Percentiles rank a stretch among this genome's conserved stretches.
Conservation (phyloP, 2,797 vertebrate genomes). For the Steatocranus sp. region DNA sequence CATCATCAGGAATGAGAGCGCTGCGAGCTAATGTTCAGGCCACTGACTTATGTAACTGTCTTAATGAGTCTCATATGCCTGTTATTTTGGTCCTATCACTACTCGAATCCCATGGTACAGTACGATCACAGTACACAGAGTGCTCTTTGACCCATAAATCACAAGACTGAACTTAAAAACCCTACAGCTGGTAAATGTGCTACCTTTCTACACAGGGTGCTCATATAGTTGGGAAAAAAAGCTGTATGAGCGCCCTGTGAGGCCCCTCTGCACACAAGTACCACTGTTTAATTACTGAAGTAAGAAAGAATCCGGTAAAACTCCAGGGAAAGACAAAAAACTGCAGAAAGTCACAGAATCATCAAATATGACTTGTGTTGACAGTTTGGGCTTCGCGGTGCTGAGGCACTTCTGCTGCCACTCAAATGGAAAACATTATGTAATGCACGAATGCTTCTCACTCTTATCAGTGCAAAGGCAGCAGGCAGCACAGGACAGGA, state of each 20-base stretch:
- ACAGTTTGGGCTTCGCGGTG: neutral
- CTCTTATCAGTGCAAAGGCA: constrained; percentile 11
- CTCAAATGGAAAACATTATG: constrained; percentile 39
- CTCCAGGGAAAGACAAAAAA: neutral
- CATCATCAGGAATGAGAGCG: constrained; percentile 20
- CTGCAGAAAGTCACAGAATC: neutral
- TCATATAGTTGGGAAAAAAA: neutral
- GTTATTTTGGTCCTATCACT: constrained; percentile 45
- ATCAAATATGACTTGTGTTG: neutral
- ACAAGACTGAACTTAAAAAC: constrained; percentile 34
- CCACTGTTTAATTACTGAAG: neutral
- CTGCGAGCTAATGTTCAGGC: constrained; percentile 22
- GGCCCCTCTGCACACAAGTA: neutral
- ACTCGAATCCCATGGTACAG: constrained; percentile 34
- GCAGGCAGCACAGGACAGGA: constrained; percentile 8
- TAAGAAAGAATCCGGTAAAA: neutral
- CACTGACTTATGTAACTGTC: constrained; percentile 51
- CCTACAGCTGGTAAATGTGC: neutral
- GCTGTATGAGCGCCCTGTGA: neutral
- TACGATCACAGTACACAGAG: constrained; percentile 5
- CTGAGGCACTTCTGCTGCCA: constrained; percentile 19
- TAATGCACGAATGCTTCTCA: constrained; percentile 30
- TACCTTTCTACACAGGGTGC: neutral
- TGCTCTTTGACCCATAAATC: constrained; percentile 57
- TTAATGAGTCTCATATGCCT: constrained; percentile 60